Base-by-base conservation (phyloP, 2,113 vertebrate genomes). In the Leucoraja erinaceus region DNA sequence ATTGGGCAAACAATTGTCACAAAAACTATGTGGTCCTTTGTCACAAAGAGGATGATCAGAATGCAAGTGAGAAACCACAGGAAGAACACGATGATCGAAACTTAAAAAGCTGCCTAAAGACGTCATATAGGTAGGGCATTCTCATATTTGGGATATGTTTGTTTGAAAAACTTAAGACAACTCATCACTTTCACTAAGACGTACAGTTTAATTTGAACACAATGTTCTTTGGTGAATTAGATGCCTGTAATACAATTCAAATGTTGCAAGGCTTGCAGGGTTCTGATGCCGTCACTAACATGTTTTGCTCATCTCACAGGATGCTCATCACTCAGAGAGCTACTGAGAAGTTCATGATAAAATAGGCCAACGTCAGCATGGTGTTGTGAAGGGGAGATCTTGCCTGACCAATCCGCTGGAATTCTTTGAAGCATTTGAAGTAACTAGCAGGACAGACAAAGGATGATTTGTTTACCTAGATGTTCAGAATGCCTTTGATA, bases 41-140 rank as follows among this genome's bases (percentile, higher is more conserved):
- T 94, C 96, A 97, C 94, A 97, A 97, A 96, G 98, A 95, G 94
- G 96, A 93, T 94, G 94, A 93, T 76, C 95, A 68, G 6, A 84
- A 93, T 9, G 93, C 93, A 66, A 96, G 95, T 93, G 94, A 94
- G 92, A 96, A 95, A 90, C 90, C 94, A n/a, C 94, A 93, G 31
- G 96, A 95, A 94, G 96, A 97, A 31, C 93, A 76, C 94, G 92
- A 95, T 93, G 94, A 96, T 47, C 98, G 93, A 95, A 95, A 95
- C 93, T 98, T 97, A 94, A 98, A 97, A 96, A 98, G 98, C 95
- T 99, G 98, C 93, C 96, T 99, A 93, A 99, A 97, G 95, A 93
- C 95, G 0, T 95, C 96, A 94, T 93, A 94, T 95, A 97, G 98
- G 99, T 99, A 98, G 97, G 31, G 84, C 20, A 68, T 28, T 61